Evolutionary conservation across 2,888 invertebrate genomes (phyloP), one percentile per base, ranked within the genome.

Genomic region (Drosophila lutescens): DNA sequence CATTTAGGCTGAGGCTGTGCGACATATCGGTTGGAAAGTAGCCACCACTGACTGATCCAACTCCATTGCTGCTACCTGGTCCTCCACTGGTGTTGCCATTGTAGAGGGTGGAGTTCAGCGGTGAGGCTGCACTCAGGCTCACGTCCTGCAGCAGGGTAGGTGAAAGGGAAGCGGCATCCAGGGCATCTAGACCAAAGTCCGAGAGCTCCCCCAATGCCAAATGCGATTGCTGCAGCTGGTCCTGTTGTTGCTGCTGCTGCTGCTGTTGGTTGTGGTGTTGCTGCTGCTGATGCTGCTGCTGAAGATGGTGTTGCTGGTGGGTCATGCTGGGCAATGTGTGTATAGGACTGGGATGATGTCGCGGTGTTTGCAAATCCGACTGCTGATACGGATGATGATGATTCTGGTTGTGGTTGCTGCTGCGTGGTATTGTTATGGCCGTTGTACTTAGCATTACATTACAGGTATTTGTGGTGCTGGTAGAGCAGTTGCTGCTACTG

Each of bases 131-230:
- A 61, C 90, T 87, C 54, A 92, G 76, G 50, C 89, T 92, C 6
- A 92, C 90, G 77, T 92, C 92, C 70, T 92, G 91, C 49, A 92
- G 70, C 17, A 92, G 77, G 10, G 92, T 90, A 10, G 92, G 92
- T 38, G 92, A 92, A 56, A 92, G 60, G 13, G 92, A 91, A 26
- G 91, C 82, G 10, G 91, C 90, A 38, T 92, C 92, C 70, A 92
- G 80, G 7, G 90, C 90, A 66, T 92, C 92, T 65, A 92, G 77
- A 15, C 89, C 91, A 66, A 90, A 92, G 65, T 92, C 92, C 2
- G 91, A 91, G 55, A 92, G 84, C 72, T 92, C 92, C 2, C 89
- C 84, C 76, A 92, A 79, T 26, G 90, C 84, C 73, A 83, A 76
- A 0, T 80, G 63, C 55, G 79, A 63, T 20, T 74, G 78, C 43